Evolutionary conservation across 2,888 invertebrate genomes (phyloP).

Genomic region (Callimorpha dominula): DNA sequence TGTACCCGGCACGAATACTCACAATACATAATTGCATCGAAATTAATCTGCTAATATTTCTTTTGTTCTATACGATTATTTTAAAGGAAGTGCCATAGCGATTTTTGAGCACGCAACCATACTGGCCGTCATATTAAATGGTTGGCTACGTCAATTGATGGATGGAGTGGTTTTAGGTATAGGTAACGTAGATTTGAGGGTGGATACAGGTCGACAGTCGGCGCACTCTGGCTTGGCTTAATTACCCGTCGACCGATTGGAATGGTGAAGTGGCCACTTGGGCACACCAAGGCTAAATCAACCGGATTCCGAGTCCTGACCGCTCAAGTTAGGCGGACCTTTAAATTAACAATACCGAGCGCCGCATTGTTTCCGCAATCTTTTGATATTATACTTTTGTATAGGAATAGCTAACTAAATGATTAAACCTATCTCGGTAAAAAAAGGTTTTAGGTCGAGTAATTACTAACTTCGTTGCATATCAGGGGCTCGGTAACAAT

Average conservation of each 20-base stretch:
- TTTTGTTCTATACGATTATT: constrained; percentile 29
- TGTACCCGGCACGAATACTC: constrained; percentile 50
- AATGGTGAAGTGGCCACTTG: constrained; percentile 84
- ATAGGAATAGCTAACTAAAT: constrained; percentile 12
- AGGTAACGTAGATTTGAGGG: constrained; percentile 52
- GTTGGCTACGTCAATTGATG: constrained; percentile 39
- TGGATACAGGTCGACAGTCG: constrained; percentile 66
- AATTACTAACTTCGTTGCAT: constrained; percentile 59
- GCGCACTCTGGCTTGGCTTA: constrained; percentile 69
- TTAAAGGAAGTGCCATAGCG: constrained; percentile 13
- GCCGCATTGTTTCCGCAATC: constrained; percentile 77
- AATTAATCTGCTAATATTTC: constrained; percentile 30
- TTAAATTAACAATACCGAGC: constrained; percentile 67
- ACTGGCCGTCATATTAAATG: constrained; percentile 16
- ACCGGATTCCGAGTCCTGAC: constrained; percentile 83
- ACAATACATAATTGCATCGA: constrained; percentile 35
- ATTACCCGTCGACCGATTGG: constrained; percentile 80
- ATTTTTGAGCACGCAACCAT: constrained; percentile 9
- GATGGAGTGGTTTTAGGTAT: constrained; percentile 46
- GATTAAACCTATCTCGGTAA: constrained; percentile 25
- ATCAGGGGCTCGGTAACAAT: constrained; percentile 80
- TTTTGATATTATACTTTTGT: constrained; percentile 39
- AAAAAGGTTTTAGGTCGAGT: constrained; percentile 52
- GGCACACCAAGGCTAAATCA: constrained; percentile 81
- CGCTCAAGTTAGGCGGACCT: constrained; percentile 84